Base-by-base conservation (phyloP, 2,113 vertebrate genomes). In the Entelurus aequoreus region DNA sequence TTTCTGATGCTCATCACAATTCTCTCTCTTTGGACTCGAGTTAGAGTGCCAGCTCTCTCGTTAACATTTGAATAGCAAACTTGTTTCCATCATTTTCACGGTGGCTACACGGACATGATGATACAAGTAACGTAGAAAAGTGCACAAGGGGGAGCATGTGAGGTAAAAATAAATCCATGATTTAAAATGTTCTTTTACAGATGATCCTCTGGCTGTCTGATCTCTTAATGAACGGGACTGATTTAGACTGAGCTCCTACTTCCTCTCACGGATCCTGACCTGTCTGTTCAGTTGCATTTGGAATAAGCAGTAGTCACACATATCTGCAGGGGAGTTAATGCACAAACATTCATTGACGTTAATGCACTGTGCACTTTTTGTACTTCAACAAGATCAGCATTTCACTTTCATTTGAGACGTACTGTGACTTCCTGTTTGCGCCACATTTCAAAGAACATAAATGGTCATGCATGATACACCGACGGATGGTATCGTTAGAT, bases 171-270 rank as follows among this genome's bases (percentile, higher is more conserved):
- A 55, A 66, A 40, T 52, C 69, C 63, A 54, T 46, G 74, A 76
- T 81, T 81, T 77, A 60, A 79, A 72, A 65, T 48, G 36, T 47
- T 76, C 68, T 69, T 76, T 82, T 81, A 72, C 73, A 84, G 63
- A 70, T 81, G 77, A 86, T 86, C 77, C 74, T 63, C 59, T 68
- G 54, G 71, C 50, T 68, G 70, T 82, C 72, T 78, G 75, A 84
- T 79, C 81, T 82, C 79, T 81, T 81, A 70, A 75, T 82, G 68
- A 84, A 76, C 5, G 21, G 42, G 63, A 71, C 65, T 84, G 48
- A 76, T 84, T 82, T 79, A 81, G 81, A 79, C 72, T 49, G 44
- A 48, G 28, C 71, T 57, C 58, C 51, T 47, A 9, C 63, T 49
- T 14, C 35, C 60, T 60, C 63, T 11, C 68, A 7, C 67, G 73